phyloP scores from a whole-genome alignment of 23 tunicate genomes.

The Styela plicata region DNA sequence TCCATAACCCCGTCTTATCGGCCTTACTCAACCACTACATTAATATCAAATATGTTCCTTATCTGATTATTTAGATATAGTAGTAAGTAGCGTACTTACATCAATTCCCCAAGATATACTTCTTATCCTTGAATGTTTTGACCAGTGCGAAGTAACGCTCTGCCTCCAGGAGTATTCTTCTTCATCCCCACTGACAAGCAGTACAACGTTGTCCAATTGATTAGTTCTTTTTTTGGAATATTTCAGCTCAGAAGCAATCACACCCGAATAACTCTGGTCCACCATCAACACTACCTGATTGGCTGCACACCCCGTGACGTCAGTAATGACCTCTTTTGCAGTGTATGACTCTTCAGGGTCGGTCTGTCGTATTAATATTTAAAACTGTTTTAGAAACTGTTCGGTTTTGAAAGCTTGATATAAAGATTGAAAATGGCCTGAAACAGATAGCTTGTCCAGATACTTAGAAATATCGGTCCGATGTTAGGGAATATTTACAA shows the following conservation, averaged over 20 bases:
- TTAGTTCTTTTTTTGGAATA: background rate
- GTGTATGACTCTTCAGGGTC: constrained; percentile 36
- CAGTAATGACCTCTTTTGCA: constrained; percentile 43
- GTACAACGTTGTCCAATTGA: constrained; percentile 44
- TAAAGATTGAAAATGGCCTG: too few species aligned
- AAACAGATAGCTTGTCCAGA: too few species aligned
- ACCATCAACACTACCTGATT: constrained; percentile 59
- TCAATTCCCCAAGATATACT: constrained; percentile 42
- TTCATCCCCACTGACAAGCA: constrained; percentile 43
- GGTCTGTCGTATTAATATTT: constrained; percentile 43
- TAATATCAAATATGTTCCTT: too few species aligned
- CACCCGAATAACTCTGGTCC: constrained; percentile 76
- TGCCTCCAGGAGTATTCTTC: constrained; percentile 45
- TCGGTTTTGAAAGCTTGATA: too few species aligned
- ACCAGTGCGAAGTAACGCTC: constrained; percentile 49
- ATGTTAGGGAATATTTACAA: too few species aligned
- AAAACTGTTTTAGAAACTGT: too few species aligned
- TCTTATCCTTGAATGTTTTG: constrained; percentile 24
- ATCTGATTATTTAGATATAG: background rate
- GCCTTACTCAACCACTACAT: too few species aligned
- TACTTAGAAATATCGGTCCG: too few species aligned
- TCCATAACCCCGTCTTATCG: too few species aligned
- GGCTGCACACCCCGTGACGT: constrained; percentile 46
- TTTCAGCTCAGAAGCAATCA: constrained; percentile 25
- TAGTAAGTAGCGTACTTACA: constrained; percentile 21